Evolutionary conservation across 2,888 invertebrate genomes (phyloP), one percentile per base, ranked within the genome.

Genomic region (Thereva nobilitata): DNA sequence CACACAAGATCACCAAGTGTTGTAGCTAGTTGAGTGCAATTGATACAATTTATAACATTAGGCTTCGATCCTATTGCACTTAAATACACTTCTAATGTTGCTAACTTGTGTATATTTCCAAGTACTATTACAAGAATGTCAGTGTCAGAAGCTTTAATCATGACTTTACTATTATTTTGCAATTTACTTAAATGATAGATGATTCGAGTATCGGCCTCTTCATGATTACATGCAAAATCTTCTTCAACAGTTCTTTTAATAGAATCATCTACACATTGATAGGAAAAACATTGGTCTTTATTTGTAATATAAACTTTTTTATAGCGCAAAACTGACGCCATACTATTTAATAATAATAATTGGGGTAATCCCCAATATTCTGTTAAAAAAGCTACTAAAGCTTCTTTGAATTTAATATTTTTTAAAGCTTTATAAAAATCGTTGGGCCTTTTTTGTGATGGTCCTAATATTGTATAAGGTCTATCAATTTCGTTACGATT

Each of bases 161-260:
- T 50, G 8, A 47, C 10, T 45, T 53, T 61, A 9, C 52, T 53
- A 40, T 38, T 7, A 8, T 42, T 37, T 44, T 45, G 37, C 5
- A n/a, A 8, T 45, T 57, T 45, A 55, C 56, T 50, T 3, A 42
- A 23, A 34, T 52, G 56, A 47, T 38, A 64, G 9, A 64, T 56
- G 4, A 52, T 23, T 52, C 63, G 55, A n/a, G 56, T 67, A 45
- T 67, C 64, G 4, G 64, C 55, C 64, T 66, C 64, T 73, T 75
- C 74, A 71, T 73, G 34, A 61, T 45, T 4, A 50, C 23, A 50
- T 12, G 5, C 23, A 34, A 34, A 50, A 50, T 50, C 50, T 4
- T 34, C 9, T 50, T 50, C 34, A 10, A 10, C 35, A 4, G 23
- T 50, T 50, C 34, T 50, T 12, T 34, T 50, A 23, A 50, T n/a